Evolutionary conservation across 92 coral and sea anemone species (phyloP), one percentile per base, ranked within the genome.

Genomic region (Parazoanthus atlanticus): DNA sequence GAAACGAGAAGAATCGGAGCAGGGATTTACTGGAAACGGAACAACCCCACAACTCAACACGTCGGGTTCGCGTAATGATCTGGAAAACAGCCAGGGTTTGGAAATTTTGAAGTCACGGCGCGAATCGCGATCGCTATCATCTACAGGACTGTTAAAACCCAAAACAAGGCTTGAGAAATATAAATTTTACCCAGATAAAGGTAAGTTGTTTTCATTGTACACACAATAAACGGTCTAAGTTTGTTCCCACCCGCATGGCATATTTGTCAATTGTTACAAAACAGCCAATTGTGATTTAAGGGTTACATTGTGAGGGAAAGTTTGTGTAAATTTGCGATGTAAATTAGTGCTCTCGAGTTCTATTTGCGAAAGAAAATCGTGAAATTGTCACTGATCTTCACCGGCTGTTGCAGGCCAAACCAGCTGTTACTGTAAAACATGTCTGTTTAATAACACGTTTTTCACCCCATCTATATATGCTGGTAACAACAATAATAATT

Each of bases 141-240:
- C 91, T 1, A 78, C 89, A 19, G 65, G 72, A 23, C 36, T 71
- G 19, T 23, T 46, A 30, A 90, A 89, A 82, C 94, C 98, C 11
- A 97, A 88, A 79, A 97, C 99, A 26, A 94, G 99, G 78, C 69
- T 97, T 16, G 99, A 97, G 71, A 92, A 91, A 78, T 97, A 91
- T 92, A 97, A 97, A 85, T 79, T 82, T 58, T 91, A 92, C 19
- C 90, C 92, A 32, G 96, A 93, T 79, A 96, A 95, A 83, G 87
- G 87, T 84, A 41, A 70, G 76, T 52, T 40, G 80, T 33, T 76
- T 76, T 40, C 26, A 76, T 76, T 23, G 36, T 15, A 28, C 6
- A 47, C 67, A 46, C 3, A 76, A 11, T 3, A 25, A 26, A 9
- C 29, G 23, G 41, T 31, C 8, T 31, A 16, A 3, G 46, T 74